phyloP scores from a whole-genome alignment of 2,797 vertebrate species.

The Leptatherina wallacei region DNA sequence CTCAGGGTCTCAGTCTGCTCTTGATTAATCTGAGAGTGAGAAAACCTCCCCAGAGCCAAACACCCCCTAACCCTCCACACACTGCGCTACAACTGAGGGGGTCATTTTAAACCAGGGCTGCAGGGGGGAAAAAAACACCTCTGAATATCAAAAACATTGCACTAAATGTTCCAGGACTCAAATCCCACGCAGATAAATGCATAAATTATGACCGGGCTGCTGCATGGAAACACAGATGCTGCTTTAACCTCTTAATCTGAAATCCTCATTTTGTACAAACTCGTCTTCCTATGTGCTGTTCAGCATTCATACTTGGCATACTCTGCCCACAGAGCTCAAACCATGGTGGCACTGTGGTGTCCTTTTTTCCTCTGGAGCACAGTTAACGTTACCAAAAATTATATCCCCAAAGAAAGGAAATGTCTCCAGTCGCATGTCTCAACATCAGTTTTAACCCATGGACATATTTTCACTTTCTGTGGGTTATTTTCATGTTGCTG shows the following conservation, averaged over 20 bases:
- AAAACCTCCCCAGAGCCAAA: slow-evolving; percentile 68
- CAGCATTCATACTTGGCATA: neutral
- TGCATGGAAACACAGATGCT: neutral
- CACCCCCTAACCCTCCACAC: slow-evolving; percentile 18
- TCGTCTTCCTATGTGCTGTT: neutral
- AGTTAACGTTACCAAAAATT: slow-evolving; percentile 8
- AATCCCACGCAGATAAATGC: slow-evolving; percentile 16
- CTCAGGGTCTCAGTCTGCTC: slow-evolving; percentile 75
- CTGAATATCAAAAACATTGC: slow-evolving; percentile 64
- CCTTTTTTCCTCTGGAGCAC: neutral
- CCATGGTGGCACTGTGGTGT: neutral
- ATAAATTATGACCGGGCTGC: slow-evolving; percentile 1
- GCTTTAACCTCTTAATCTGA: slow-evolving; percentile 30
- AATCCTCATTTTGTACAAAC: neutral
- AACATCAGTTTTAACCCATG: slow-evolving; percentile 9
- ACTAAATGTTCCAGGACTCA: slow-evolving; percentile 58
- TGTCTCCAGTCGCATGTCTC: slow-evolving; percentile 6
- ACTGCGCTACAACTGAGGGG: slow-evolving; percentile 57
- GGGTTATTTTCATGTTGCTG: slow-evolving; percentile 5
- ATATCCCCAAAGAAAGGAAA: neutral
- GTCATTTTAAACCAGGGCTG: slow-evolving; percentile 61
- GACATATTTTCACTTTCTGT: slow-evolving; percentile 4
- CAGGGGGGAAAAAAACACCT: slow-evolving; percentile 41
- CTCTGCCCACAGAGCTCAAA: slow-evolving; percentile 25
- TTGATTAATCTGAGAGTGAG: slow-evolving; percentile 79